These are phyloP conservation scores for Pseudochromis fuscus DNA, from an alignment of 2,797 vertebrate genomes.

Conservation along the genomic window DNA sequence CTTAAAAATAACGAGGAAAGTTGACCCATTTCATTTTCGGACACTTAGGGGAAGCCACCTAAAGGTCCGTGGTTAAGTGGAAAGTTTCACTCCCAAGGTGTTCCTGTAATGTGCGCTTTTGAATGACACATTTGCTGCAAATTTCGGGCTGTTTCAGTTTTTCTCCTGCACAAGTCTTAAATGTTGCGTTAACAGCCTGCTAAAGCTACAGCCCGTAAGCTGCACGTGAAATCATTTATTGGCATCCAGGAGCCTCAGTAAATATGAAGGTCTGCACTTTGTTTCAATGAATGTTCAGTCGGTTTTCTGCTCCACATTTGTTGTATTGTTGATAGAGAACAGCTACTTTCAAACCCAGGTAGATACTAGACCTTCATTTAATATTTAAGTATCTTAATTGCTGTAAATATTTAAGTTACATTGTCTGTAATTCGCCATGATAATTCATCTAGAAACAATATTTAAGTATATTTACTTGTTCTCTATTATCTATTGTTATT, in stretches of 20 bases:
- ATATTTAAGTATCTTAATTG: not conserved
- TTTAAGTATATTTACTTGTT: not conserved
- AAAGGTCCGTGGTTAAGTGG: conserved; percentile 15
- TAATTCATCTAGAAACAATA: too few species aligned
- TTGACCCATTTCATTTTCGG: conserved; percentile 11
- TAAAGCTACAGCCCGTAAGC: conserved; percentile 50
- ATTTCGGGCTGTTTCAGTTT: conserved; percentile 31
- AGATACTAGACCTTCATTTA: not conserved
- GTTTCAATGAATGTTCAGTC: conserved; percentile 36
- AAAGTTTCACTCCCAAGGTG: conserved; percentile 29
- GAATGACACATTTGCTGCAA: conserved; percentile 40
- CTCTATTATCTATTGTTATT: not conserved
- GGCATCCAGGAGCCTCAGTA: conserved; percentile 48
- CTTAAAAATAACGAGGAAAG: conserved; percentile 36
- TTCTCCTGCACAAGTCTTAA: conserved; percentile 48
- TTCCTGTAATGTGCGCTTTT: conserved; percentile 30
- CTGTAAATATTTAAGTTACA: too few species aligned
- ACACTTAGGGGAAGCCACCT: conserved; percentile 11
- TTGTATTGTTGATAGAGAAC: conserved; percentile 13
- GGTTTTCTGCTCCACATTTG: conserved; percentile 39
- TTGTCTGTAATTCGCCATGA: too few species aligned
- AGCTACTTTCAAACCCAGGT: not conserved
- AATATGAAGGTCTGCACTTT: conserved; percentile 50
- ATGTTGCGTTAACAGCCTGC: conserved; percentile 67
- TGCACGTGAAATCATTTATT: conserved; percentile 70